These are phyloP conservation scores for Eumeta japonica DNA, from an alignment of 1,140 invertebrate species.

Conservation along the genomic window DNA sequence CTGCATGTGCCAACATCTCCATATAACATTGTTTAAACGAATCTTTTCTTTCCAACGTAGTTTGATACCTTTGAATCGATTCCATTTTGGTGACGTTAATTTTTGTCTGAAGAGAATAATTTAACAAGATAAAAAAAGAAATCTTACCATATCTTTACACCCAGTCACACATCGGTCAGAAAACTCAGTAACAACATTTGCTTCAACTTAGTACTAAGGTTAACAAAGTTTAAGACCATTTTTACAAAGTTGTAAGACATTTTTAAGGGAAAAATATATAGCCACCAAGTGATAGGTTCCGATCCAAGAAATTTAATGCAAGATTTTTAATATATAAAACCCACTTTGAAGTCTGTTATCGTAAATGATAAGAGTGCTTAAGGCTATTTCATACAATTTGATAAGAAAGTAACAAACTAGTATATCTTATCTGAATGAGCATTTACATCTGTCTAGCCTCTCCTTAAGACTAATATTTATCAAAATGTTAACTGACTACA, in stretches of 20 bases:
- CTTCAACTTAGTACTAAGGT: no score
- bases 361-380: conserved; percentile 39
- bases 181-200: no score
- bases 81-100: conserved; percentile 99
- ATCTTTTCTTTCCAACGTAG: conserved; percentile 98
- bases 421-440: conserved; percentile 53
- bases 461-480: no score
- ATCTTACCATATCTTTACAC: conserved; percentile 31
- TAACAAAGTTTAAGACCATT: no score
- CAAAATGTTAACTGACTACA: no score
- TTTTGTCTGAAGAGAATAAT: conserved; percentile 81
- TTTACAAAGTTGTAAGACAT: no score
- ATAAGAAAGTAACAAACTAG: conserved; percentile 40
- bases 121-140: conserved; percentile 12
- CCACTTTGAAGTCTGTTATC: conserved; percentile 37
- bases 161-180: conserved; percentile 33
- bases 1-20: conserved; percentile 99
- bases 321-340: no score
- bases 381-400: conserved; percentile 52
- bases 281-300: no score
- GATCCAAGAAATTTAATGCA: no score
- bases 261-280: no score
- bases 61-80: conserved; percentile 96
- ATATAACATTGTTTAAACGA: conserved; percentile 98
- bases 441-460: no score